Conservation (phyloP, 53 echinoderm and acorn worm species). For the Stichopus horrens region DNA sequence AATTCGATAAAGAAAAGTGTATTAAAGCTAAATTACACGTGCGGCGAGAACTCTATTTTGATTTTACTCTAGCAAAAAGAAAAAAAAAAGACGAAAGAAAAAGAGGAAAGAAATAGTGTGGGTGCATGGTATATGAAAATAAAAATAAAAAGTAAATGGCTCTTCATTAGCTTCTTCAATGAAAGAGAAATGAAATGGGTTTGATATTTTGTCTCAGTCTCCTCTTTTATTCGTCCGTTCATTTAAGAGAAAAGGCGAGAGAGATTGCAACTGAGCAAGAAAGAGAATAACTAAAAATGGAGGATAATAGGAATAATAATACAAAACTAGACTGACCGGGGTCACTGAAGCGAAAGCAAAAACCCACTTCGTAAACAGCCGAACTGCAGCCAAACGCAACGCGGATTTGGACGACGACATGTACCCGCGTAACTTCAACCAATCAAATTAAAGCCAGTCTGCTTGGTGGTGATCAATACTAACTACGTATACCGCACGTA, state of each 20-base stretch:
- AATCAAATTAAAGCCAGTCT: conserved; percentile 37
- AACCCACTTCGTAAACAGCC: conserved; percentile 34
- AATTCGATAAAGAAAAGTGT: conserved; percentile 40
- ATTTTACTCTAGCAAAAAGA: background rate
- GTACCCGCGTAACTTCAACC: conserved; percentile 28
- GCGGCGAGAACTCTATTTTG: conserved; percentile 23
- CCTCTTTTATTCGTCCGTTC: background rate
- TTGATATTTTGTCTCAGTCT: background rate
- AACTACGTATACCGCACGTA: conserved; percentile 34
- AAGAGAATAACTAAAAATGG: too few relatives aligned
- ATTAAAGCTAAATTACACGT: conserved; percentile 33
- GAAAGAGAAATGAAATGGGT: background rate
- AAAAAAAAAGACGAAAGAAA: background rate
- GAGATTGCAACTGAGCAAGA: too few relatives aligned
- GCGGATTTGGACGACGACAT: conserved; percentile 15
- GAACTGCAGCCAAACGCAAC: conserved; percentile 6
- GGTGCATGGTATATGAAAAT: background rate
- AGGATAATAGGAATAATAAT: background rate
- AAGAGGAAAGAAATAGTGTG: background rate
- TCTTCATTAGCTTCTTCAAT: conserved; percentile 24
- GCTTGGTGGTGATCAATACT: conserved; percentile 43
- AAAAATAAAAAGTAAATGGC: conserved; percentile 25
- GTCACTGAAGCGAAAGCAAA: conserved; percentile 35
- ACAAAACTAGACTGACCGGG: conserved; percentile 42
- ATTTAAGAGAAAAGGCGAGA: background rate